These are phyloP conservation scores for Phataginus tricuspis DNA, from an alignment of 2,797 vertebrate genomes.

Conservation along the genomic window DNA sequence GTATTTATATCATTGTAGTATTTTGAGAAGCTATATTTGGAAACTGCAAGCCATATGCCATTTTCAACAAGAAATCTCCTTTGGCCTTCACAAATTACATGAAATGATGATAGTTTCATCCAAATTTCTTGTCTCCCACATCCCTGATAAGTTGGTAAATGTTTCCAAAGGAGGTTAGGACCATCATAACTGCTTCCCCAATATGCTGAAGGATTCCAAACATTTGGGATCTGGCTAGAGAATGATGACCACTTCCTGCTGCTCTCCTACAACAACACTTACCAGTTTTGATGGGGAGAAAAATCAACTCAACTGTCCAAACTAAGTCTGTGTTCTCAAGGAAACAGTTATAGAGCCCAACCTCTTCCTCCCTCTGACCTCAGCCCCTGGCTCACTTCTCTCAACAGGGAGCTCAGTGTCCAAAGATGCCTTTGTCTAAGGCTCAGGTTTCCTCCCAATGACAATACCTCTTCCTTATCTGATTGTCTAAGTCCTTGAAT, in stretches of 20 bases:
- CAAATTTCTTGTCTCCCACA: neutral
- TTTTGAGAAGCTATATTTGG: neutral
- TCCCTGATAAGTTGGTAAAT: neutral
- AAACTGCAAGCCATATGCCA: neutral
- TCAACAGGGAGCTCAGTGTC: neutral
- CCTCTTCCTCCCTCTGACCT: neutral
- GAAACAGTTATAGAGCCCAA: neutral
- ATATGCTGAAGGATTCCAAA: neutral
- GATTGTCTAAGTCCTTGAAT: neutral
- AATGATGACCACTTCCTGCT: neutral
- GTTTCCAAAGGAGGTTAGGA: neutral
- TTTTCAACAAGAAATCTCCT: neutral
- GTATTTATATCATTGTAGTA: neutral
- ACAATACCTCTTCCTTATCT: neutral
- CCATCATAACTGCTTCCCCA: neutral
- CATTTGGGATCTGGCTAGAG: neutral
- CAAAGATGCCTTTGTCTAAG: neutral
- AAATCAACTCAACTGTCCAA: neutral
- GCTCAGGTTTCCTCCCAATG: neutral
- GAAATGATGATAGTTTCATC: slow-evolving; percentile 9
- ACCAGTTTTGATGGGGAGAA: neutral
- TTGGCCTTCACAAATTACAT: neutral
- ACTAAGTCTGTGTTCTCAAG: neutral
- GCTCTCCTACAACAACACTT: neutral
- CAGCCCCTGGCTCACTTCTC: neutral